phyloP scores from a whole-genome alignment of 2,113 vertebrate genomes.

The Brachypodius melanocephalos region DNA sequence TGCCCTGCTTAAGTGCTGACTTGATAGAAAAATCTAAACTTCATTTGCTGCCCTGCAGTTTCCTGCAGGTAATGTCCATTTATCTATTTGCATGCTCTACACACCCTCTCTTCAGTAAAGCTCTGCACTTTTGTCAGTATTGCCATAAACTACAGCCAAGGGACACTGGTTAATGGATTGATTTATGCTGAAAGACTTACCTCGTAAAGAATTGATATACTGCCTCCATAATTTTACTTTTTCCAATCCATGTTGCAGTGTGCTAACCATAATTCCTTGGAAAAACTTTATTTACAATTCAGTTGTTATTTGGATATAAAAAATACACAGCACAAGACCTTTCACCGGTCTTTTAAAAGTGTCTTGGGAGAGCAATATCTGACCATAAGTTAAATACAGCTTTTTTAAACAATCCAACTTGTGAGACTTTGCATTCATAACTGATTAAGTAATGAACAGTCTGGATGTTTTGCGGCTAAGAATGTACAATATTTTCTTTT shows the following conservation, averaged over 20 bases:
- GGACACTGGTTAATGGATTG: not conserved
- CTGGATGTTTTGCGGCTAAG: not conserved
- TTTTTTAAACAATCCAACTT: constrained; percentile 10
- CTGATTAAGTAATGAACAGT: constrained; percentile 40
- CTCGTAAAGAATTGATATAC: not conserved
- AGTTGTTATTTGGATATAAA: not conserved
- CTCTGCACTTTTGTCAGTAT: not conserved
- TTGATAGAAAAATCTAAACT: constrained; percentile 44
- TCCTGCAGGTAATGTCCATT: not conserved
- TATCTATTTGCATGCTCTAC: not conserved
- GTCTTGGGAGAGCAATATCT: not conserved
- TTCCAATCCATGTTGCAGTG: not conserved
- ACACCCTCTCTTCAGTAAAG: not conserved
- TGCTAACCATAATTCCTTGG: not conserved
- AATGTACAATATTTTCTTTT: constrained; percentile 55
- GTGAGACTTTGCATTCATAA: constrained; percentile 34
- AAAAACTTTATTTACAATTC: not conserved
- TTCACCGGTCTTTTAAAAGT: not conserved
- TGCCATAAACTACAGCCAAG: not conserved
- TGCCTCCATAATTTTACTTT: not conserved
- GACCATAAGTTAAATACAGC: not conserved
- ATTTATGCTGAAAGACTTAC: not conserved
- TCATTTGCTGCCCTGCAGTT: not conserved
- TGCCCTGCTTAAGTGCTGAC: constrained; percentile 44
- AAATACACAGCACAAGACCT: not conserved